phyloP scores from a whole-genome alignment of 2,797 vertebrate species.

The Brachyrhaphis roseni region DNA sequence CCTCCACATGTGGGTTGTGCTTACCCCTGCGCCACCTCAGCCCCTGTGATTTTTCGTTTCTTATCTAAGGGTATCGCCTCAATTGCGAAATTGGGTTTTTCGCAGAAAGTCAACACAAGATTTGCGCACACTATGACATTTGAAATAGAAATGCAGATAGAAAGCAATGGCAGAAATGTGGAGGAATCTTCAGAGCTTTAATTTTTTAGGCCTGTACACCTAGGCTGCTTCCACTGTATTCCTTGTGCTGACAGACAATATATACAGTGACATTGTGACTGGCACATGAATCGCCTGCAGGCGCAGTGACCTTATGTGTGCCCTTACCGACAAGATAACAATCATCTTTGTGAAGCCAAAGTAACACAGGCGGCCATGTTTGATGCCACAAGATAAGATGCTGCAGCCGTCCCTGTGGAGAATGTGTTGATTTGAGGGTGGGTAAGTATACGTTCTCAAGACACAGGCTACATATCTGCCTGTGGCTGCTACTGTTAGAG shows the following conservation, averaged over 20 bases:
- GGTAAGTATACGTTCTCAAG: not conserved
- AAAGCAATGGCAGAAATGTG: not conserved
- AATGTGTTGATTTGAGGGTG: constrained; percentile 3
- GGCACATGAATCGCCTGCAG: constrained; percentile 7
- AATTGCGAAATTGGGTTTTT: too few species aligned
- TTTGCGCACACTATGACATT: not conserved
- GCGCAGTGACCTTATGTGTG: not conserved
- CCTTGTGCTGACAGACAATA: not conserved
- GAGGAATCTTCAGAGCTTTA: not conserved
- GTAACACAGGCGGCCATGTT: not conserved
- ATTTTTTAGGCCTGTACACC: not conserved
- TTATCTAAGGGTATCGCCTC: too few species aligned
- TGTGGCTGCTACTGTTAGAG: not conserved
- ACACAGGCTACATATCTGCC: not conserved
- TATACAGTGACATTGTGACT: constrained; percentile 8
- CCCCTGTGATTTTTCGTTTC: too few species aligned
- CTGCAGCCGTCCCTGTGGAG: not conserved
- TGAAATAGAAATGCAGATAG: not conserved
- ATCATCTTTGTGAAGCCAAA: constrained; percentile 1
- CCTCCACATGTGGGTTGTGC: too few species aligned
- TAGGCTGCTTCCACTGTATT: not conserved
- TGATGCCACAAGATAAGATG: not conserved
- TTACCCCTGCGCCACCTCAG: too few species aligned
- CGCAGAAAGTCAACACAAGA: too few species aligned
- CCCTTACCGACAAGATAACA: not conserved